Conservation (phyloP, 2,888 invertebrate species). For the Glyphotaelius pellucidus region DNA sequence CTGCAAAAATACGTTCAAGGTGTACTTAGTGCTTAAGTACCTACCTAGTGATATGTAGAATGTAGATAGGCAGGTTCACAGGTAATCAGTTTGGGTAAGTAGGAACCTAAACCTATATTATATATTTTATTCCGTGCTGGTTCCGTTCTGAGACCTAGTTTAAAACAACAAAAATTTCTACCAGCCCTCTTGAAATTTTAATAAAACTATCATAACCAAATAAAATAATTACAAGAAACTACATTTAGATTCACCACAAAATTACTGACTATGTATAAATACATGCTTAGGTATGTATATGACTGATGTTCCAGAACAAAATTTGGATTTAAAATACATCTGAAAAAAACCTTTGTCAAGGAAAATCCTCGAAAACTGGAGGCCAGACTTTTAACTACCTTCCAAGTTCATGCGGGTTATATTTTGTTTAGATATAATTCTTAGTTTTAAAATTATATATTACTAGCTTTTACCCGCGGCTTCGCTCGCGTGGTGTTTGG, state of each 20-base stretch:
- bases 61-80: not conserved
- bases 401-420: not conserved
- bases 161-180: not conserved
- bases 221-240: not conserved
- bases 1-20: not conserved
- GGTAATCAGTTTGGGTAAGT: not conserved
- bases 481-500: too few species aligned
- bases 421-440: too few species aligned
- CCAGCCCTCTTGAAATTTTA: not conserved
- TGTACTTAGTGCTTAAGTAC: not conserved
- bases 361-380: too few species aligned
- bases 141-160: not conserved
- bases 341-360: too few species aligned
- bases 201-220: not conserved
- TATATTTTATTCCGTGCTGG: not conserved
- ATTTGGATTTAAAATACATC: too few species aligned
- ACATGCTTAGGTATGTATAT: too few species aligned
- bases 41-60: too few species aligned
- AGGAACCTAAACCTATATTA: not conserved
- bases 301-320: too few species aligned
- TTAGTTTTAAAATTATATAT: not conserved
- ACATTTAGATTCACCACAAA: not conserved
- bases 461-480: too few species aligned
- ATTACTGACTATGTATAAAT: too few species aligned
- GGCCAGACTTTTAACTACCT: not conserved